Percentiles rank a stretch among this genome's conserved stretches.
phyloP scores from a whole-genome alignment of 2,888 invertebrate species.

The Drosophila antonietae region DNA sequence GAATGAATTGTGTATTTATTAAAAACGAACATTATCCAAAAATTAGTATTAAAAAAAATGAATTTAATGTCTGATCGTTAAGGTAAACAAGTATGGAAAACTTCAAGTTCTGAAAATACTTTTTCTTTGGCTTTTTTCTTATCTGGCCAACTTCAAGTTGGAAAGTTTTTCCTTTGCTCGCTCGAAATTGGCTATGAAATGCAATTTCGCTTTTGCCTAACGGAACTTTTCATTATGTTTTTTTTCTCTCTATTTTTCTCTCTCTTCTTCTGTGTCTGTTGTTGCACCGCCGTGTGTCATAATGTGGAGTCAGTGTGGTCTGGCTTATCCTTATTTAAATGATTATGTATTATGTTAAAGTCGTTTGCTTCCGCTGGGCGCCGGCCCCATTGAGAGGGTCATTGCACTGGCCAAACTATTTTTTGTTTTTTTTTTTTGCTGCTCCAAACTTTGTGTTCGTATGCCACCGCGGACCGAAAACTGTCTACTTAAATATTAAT shows the following conservation, averaged over 20 bases:
- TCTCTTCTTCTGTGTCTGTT: not conserved
- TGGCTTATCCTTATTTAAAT: constrained; percentile 70
- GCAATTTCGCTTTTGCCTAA: constrained; percentile 55
- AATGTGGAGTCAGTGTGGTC: constrained; percentile 32
- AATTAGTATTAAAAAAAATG: not conserved
- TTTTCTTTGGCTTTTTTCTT: constrained; percentile 36
- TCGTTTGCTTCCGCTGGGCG: constrained; percentile 34
- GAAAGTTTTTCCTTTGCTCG: constrained; percentile 44
- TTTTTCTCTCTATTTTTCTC: not conserved
- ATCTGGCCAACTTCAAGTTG: constrained; percentile 54
- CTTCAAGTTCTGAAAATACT: not conserved
- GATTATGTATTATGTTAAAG: constrained; percentile 74
- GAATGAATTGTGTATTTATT: not conserved
- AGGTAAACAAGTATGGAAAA: constrained; percentile 1
- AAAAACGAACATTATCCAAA: not conserved
- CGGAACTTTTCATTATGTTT: constrained; percentile 32
- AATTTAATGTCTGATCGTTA: constrained; percentile 4
- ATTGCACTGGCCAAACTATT: constrained; percentile 46
- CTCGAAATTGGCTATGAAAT: constrained; percentile 67
- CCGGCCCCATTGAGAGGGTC: constrained; percentile 33
- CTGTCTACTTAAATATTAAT: constrained; percentile 69
- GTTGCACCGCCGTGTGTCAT: constrained; percentile 54
- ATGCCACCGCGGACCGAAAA: constrained; percentile 14
- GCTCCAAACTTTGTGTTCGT: constrained; percentile 34
- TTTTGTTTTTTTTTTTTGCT: constrained; percentile 7